Conservation (phyloP, 2,888 invertebrate species). For the Eupithecia centaureata region DNA sequence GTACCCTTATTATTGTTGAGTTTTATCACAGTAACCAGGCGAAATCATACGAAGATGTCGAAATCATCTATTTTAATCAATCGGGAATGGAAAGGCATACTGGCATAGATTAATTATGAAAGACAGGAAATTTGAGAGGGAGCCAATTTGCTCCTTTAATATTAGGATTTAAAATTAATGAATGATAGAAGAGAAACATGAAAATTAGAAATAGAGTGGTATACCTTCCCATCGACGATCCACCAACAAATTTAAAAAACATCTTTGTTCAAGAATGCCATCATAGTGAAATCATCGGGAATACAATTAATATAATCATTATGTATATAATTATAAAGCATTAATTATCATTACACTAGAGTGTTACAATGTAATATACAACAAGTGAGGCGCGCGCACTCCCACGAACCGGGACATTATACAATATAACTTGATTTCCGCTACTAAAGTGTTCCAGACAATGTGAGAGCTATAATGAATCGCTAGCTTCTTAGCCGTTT, state of each 20-base stretch:
- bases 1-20: slow-evolving; percentile 34
- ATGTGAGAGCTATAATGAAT: neutral
- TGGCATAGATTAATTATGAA: neutral
- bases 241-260: slow-evolving; percentile 17
- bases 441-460: neutral
- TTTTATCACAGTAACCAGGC: slow-evolving; percentile 37
- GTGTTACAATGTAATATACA: slow-evolving; percentile 42
- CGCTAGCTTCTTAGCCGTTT: slow-evolving; percentile 26
- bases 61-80: slow-evolving; percentile 21
- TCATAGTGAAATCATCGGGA: slow-evolving; percentile 28
- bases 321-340: slow-evolving; percentile 42
- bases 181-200: neutral
- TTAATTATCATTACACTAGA: slow-evolving; percentile 42
- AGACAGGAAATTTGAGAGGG: neutral
- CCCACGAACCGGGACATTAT: slow-evolving; percentile 10
- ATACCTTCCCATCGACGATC: slow-evolving; percentile 1
- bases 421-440: neutral
- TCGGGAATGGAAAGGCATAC: slow-evolving; percentile 9
- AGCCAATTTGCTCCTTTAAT: neutral
- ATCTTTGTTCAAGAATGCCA: slow-evolving; percentile 39
- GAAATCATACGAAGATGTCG: slow-evolving; percentile 35
- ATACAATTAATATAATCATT: slow-evolving; percentile 35
- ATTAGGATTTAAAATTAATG: neutral
- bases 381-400: slow-evolving; percentile 35
- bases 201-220: neutral